Evolutionary conservation across 1,140 invertebrate species (phyloP), one percentile per base, ranked within the genome.

Genomic region (Drosophila prosaltans): DNA sequence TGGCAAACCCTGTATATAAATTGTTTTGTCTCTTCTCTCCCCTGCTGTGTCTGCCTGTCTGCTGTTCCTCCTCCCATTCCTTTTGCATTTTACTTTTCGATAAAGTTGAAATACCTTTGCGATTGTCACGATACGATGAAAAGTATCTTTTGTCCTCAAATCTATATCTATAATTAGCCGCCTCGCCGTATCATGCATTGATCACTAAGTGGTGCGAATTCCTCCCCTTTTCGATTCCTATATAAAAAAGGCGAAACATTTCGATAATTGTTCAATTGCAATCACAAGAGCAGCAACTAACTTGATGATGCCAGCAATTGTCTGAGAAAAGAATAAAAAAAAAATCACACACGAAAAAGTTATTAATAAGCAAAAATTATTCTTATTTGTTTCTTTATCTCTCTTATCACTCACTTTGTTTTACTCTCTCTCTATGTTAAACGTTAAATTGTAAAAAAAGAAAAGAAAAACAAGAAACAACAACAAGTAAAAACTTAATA

Each of bases 261-360:
- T 40, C 48, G 75, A 36, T 41, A 63, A 65, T 72, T 67, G 66
- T 64, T 69, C 62, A 81, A 72, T 81, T 79, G 83, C 82, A 61
- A 71, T 58, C 58, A 66, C 59, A 69, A 81, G 69, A 61, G 69
- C 75, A 78, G 55, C 61, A 40, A 60, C 32, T 11, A 8, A 21
- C 16, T 16, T 65, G 68, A 57, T 79, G 83, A 88, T 88, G 82
- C 82, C 83, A 86, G 83, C 80, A 65, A 51, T 77, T 69, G 64
- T 71, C 69, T 76, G 45, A 11, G 32, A 30, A 72, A 48, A 21
- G 6, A 36, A 68, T 28, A 21, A 40, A 58, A 73, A 40, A 70
- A 41, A 69, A 75, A 71, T 54, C 61, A 81, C 74, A 65, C 68
- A 24, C 67, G 66, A 30, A 61, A 86, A 78, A 88, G 69, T 75